Evolutionary conservation across 2,797 vertebrate genomes (phyloP).

Genomic region (Chelmon rostratus): DNA sequence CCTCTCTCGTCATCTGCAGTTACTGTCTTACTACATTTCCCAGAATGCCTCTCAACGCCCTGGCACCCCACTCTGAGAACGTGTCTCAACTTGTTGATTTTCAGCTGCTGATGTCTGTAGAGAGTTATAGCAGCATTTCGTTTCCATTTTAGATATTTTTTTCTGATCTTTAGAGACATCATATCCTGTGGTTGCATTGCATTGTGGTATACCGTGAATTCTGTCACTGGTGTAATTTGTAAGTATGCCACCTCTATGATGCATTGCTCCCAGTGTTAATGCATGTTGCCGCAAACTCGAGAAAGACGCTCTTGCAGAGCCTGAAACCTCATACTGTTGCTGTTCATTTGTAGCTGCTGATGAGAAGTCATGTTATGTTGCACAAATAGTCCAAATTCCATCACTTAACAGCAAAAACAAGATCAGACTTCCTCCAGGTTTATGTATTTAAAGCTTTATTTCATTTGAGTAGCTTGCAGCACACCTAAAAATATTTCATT

Average conservation of each 20-base stretch:
- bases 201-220: not conserved
- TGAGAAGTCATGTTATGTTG: constrained; percentile 2
- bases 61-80: constrained; percentile 1
- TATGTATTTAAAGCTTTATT: constrained; percentile 24
- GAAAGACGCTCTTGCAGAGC: constrained; percentile 5
- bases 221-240: constrained; percentile 7
- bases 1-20: not conserved
- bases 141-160: not conserved
- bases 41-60: constrained; percentile 44
- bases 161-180: not conserved
- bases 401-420: constrained; percentile 6
- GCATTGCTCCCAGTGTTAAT: constrained; percentile 7
- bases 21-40: constrained; percentile 50
- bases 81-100: constrained; percentile 44
- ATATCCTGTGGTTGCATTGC: not conserved
- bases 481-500: constrained; percentile 61
- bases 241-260: not conserved
- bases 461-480: constrained; percentile 42
- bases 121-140: not conserved
- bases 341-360: not conserved
- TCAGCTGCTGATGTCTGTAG: constrained; percentile 16
- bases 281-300: not conserved
- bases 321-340: not conserved
- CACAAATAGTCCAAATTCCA: constrained; percentile 5
- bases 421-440: constrained; percentile 7